phyloP scores from a whole-genome alignment of 1,140 invertebrate species.

The Drosophila insularis region DNA sequence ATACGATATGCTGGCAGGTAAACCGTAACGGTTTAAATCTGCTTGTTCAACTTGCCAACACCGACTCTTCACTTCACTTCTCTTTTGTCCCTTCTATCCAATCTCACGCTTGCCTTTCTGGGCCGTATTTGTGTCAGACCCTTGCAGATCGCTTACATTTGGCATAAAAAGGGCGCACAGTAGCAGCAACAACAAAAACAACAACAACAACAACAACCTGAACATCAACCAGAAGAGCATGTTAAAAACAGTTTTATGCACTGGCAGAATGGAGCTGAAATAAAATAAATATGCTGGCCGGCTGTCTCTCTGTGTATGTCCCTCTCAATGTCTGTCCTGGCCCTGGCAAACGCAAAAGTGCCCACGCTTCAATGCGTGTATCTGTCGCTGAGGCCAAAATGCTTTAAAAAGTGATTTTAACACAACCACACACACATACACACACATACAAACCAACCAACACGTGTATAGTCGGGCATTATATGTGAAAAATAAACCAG shows the following conservation, averaged over 20 bases:
- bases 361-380: conserved; percentile 71
- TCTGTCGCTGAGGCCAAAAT: conserved; percentile 51
- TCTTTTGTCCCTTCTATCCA: neutral
- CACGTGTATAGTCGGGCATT: conserved; percentile 12
- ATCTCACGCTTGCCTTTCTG: conserved; percentile 1
- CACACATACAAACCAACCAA: neutral
- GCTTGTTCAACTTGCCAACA: conserved; percentile 48
- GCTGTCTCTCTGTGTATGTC: conserved; percentile 20
- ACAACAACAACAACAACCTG: conserved; percentile 20
- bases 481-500: conserved; percentile 28
- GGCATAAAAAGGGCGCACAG: conserved; percentile 69
- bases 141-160: conserved; percentile 76
- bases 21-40: conserved; percentile 79
- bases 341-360: conserved; percentile 69
- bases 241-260: conserved; percentile 78
- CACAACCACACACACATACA: conserved; percentile 38
- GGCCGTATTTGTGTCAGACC: conserved; percentile 62
- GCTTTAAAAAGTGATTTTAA: conserved; percentile 79
- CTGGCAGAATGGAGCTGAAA: conserved; percentile 67
- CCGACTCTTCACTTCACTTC: neutral
- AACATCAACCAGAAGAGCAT: conserved; percentile 45
- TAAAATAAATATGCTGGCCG: conserved; percentile 72
- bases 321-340: conserved; percentile 14
- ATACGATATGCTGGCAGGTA: conserved; percentile 61
- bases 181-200: conserved; percentile 33